phyloP scores from a whole-genome alignment of 2,888 invertebrate species.

The Coecobrya sp. region DNA sequence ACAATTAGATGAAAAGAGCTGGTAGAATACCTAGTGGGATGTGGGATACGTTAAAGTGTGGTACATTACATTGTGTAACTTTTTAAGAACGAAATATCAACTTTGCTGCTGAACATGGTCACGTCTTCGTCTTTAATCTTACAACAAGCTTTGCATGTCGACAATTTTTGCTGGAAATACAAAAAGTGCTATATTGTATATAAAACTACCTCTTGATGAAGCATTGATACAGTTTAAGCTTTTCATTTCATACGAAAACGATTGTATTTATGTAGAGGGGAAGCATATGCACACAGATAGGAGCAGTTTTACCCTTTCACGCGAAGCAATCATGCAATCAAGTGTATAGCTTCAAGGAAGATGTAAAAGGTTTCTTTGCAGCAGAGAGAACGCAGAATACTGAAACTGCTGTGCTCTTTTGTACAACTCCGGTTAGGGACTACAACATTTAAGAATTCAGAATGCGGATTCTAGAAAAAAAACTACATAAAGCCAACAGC shows the following conservation, averaged over 20 bases:
- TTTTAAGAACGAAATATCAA: slow-evolving; percentile 40
- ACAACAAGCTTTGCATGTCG: slow-evolving; percentile 63
- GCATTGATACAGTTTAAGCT: slow-evolving; percentile 26
- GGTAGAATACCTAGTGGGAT: not conserved
- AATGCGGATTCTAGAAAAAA: slow-evolving; percentile 62
- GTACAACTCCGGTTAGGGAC: not conserved
- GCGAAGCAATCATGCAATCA: slow-evolving; percentile 77
- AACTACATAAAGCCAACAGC: slow-evolving; percentile 19
- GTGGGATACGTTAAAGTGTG: not conserved
- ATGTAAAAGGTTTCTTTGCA: slow-evolving; percentile 27
- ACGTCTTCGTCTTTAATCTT: slow-evolving; percentile 75
- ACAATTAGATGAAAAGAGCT: slow-evolving; percentile 54
- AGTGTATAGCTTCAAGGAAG: slow-evolving; percentile 72
- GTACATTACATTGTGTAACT: slow-evolving; percentile 13
- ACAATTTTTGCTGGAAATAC: slow-evolving; percentile 74
- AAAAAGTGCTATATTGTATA: slow-evolving; percentile 54
- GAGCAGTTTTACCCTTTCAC: slow-evolving; percentile 60
- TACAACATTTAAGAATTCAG: slow-evolving; percentile 40
- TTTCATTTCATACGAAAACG: slow-evolving; percentile 29
- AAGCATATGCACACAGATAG: slow-evolving; percentile 10
- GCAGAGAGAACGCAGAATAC: too few relatives aligned
- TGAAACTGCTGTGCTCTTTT: not conserved
- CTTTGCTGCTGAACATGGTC: slow-evolving; percentile 64
- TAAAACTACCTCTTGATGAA: slow-evolving; percentile 4
- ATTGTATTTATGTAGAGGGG: slow-evolving; percentile 52